phyloP scores from a whole-genome alignment of 2,888 invertebrate species.

The Brachyptera putata region DNA sequence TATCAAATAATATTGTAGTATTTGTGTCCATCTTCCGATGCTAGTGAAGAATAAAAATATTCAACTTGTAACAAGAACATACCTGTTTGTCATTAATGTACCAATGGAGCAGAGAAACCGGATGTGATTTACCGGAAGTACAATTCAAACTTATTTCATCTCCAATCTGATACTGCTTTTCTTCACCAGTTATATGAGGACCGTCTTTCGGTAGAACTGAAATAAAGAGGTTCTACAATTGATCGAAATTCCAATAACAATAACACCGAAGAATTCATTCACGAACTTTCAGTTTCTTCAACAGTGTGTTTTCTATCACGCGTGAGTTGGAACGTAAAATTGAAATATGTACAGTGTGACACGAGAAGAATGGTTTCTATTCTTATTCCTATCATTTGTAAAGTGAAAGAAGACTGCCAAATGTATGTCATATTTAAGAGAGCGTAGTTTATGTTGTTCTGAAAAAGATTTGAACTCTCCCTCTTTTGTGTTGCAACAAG shows the following conservation, averaged over 20 bases:
- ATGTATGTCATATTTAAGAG: conserved; percentile 5
- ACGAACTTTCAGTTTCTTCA: background rate
- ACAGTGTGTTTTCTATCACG: background rate
- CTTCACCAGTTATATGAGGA: conserved; percentile 69
- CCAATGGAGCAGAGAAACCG: conserved; percentile 70
- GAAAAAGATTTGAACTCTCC: background rate
- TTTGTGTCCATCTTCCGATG: no score
- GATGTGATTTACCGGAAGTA: conserved; percentile 71
- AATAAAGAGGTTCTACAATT: background rate
- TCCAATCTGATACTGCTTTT: conserved; percentile 67
- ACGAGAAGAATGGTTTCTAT: background rate
- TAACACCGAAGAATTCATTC: background rate
- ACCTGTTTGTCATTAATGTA: conserved; percentile 75
- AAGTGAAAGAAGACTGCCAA: conserved; percentile 4
- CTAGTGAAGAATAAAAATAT: no score
- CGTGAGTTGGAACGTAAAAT: background rate
- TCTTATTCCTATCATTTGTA: conserved; percentile 8
- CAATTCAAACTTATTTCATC: conserved; percentile 71
- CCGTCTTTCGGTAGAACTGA: conserved; percentile 66
- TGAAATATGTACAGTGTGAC: background rate
- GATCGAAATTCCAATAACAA: background rate
- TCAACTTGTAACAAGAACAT: no score
- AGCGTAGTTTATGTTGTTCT: conserved; percentile 10
- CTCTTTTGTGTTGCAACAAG: conserved; percentile 26
- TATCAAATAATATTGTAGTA: no score